Evolutionary conservation across 2,113 vertebrate genomes (phyloP).

Genomic region (Haplochromis vanheusdeni): DNA sequence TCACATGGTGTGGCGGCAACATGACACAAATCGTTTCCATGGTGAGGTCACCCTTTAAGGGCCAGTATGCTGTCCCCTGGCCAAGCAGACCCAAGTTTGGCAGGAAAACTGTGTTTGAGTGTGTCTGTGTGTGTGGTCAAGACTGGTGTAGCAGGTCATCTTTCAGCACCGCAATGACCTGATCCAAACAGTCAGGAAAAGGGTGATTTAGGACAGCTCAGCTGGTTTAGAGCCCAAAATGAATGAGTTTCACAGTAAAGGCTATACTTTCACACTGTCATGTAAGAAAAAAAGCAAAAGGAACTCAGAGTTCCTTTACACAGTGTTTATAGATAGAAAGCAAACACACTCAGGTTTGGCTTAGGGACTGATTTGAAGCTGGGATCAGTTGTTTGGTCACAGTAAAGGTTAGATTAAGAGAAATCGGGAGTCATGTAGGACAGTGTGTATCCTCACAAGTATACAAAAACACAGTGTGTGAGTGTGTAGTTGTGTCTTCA

Average conservation of each 20-base stretch:
- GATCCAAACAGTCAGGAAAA: background rate
- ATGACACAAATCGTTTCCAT: conserved; percentile 37
- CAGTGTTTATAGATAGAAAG: background rate
- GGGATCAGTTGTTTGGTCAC: background rate
- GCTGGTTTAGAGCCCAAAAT: background rate
- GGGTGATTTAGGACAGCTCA: background rate
- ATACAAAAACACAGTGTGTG: background rate
- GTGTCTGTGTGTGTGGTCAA: background rate
- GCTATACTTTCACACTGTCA: background rate
- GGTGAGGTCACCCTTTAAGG: conserved; percentile 7
- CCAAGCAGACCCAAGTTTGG: background rate
- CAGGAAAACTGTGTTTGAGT: conserved; percentile 15
- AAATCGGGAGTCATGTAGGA: background rate
- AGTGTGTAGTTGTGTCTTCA: background rate
- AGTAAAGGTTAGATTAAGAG: background rate
- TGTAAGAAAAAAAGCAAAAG: background rate
- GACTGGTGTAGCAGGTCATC: background rate
- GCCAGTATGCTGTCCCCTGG: background rate
- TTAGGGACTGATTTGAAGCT: background rate
- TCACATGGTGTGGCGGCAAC: conserved; percentile 32
- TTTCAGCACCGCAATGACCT: background rate
- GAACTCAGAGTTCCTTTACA: background rate
- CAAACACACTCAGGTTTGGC: background rate
- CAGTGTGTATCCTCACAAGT: background rate
- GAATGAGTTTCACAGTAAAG: background rate